These are phyloP conservation scores for Trissolcus japonicus DNA, from an alignment of 2,888 invertebrate genomes.

Conservation along the genomic window DNA sequence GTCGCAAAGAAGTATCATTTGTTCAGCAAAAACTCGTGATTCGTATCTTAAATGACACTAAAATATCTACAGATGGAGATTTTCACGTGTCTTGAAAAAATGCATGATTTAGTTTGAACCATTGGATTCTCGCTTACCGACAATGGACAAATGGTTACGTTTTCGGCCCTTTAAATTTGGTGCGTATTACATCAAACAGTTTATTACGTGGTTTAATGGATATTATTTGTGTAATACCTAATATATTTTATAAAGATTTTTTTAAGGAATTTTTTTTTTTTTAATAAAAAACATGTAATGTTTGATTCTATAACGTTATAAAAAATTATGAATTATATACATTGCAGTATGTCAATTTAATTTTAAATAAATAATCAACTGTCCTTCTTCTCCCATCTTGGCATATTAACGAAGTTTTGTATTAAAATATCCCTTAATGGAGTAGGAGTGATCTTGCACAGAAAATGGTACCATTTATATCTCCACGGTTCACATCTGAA, in stretches of 20 bases:
- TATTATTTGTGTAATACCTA: too few relatives aligned
- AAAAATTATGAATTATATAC: too few relatives aligned
- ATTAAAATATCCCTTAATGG: slow-evolving; percentile 80
- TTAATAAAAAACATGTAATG: too few relatives aligned
- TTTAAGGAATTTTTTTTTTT: too few relatives aligned
- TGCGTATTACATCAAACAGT: slow-evolving; percentile 6
- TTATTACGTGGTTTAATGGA: too few relatives aligned
- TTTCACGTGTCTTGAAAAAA: neutral
- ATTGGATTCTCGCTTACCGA: neutral
- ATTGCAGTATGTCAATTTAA: neutral
- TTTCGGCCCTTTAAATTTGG: slow-evolving; percentile 40
- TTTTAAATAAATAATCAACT: neutral
- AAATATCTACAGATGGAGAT: neutral
- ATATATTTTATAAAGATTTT: too few relatives aligned
- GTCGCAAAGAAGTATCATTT: slow-evolving; percentile 9
- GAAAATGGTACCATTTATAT: slow-evolving; percentile 81
- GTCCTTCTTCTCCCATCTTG: slow-evolving; percentile 74
- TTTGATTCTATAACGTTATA: too few relatives aligned
- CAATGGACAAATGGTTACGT: slow-evolving; percentile 34
- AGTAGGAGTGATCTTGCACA: slow-evolving; percentile 81
- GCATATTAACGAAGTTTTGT: slow-evolving; percentile 82
- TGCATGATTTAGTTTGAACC: neutral
- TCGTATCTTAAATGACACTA: neutral
- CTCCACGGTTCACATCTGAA: slow-evolving; percentile 80
- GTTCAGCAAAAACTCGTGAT: neutral